Evolutionary conservation across 2,797 vertebrate genomes (phyloP).

Genomic region (Sebastiscus albofasciatus): DNA sequence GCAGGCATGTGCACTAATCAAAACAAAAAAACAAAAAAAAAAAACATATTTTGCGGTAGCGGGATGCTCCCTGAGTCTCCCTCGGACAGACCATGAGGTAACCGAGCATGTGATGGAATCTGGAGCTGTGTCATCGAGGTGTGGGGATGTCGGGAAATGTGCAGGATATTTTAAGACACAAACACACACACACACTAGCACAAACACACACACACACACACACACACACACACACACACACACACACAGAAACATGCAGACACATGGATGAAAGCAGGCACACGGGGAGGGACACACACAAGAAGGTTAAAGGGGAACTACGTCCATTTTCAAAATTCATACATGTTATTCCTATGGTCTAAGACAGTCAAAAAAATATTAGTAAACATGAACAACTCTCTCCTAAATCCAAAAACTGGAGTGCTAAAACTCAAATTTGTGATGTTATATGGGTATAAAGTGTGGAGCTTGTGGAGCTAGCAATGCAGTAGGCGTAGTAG

Average conservation of each 20-base stretch:
- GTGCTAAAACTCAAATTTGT: too few relatives aligned
- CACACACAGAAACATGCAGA: not conserved
- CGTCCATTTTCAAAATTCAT: too few relatives aligned
- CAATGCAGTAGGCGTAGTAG: too few relatives aligned
- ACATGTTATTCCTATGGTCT: too few relatives aligned
- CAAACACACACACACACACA: not conserved
- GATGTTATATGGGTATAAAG: too few relatives aligned
- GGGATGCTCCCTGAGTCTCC: slow-evolving; percentile 57
- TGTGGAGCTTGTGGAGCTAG: too few relatives aligned
- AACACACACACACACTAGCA: not conserved
- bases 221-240: slow-evolving; percentile 17
- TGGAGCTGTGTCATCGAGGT: slow-evolving; percentile 73
- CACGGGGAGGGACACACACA: not conserved
- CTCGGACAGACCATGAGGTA: slow-evolving; percentile 64
- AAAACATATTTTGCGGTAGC: slow-evolving; percentile 55
- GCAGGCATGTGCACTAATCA: slow-evolving; percentile 46
- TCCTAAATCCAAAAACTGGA: too few relatives aligned
- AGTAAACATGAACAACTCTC: too few relatives aligned
- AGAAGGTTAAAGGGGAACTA: too few relatives aligned
- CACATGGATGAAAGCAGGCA: slow-evolving; percentile 14
- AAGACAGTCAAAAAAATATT: too few relatives aligned
- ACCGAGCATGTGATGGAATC: slow-evolving; percentile 69
- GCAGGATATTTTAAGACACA: slow-evolving; percentile 58
- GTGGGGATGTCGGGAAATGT: slow-evolving; percentile 74
- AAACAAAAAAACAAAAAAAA: slow-evolving; percentile 68